phyloP scores from a whole-genome alignment of 1,140 invertebrate genomes.

The Lanistes nyassanus region DNA sequence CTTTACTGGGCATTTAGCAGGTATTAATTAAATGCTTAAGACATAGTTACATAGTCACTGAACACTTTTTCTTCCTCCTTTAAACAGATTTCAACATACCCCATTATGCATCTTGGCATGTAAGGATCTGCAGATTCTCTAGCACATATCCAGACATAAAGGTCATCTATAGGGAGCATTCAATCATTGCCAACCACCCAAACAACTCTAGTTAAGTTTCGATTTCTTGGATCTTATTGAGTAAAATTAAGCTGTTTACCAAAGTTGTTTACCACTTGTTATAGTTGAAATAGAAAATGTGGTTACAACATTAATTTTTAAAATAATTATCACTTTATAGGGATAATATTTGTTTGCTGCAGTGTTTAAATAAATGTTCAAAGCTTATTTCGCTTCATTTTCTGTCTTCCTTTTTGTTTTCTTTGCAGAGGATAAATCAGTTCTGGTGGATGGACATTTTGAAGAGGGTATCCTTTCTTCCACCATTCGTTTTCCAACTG shows the following conservation, averaged over 20 bases:
- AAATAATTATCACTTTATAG: too few species aligned
- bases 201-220: background rate
- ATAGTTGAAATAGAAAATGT: background rate
- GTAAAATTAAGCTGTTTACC: background rate
- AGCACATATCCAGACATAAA: too few species aligned
- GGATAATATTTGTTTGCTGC: background rate
- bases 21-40: too few species aligned
- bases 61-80: too few species aligned
- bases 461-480: conserved; percentile 1
- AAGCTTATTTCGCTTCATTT: background rate
- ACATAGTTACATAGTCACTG: too few species aligned
- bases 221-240: background rate
- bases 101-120: too few species aligned
- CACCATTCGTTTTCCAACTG: background rate
- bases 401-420: background rate
- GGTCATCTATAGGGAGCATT: background rate
- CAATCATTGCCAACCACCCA: background rate
- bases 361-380: background rate
- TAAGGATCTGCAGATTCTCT: too few species aligned
- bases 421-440: conserved; percentile 4
- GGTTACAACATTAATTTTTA: too few species aligned
- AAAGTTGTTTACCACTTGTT: background rate
- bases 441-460: conserved; percentile 1
- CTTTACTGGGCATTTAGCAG: conserved; percentile 1
- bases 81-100: too few species aligned